Conservation (phyloP, 2,113 vertebrate genomes). For the Ceyx cyanopectus region DNA sequence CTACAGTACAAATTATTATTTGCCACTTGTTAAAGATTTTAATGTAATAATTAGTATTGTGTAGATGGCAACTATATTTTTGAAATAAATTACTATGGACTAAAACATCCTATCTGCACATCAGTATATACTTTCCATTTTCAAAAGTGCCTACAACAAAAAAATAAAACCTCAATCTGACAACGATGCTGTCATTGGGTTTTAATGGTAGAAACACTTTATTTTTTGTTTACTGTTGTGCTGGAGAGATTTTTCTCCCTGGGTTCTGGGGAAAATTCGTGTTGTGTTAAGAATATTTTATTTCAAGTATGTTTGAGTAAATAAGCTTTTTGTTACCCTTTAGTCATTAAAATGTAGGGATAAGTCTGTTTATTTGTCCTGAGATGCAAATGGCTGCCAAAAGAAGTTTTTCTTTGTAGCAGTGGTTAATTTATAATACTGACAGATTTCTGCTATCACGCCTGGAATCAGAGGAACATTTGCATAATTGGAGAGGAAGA, state of each 20-base stretch:
- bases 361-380: not conserved
- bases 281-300: not conserved
- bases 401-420: not conserved
- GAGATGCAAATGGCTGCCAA: not conserved
- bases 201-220: not conserved
- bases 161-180: not conserved
- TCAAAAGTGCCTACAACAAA: not conserved
- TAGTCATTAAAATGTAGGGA: slow-evolving; percentile 8
- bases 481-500: not conserved
- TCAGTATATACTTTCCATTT: not conserved
- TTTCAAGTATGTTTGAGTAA: slow-evolving; percentile 1
- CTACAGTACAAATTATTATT: not conserved
- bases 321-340: not conserved
- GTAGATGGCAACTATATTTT: slow-evolving; percentile 13
- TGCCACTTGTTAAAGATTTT: slow-evolving; percentile 44
- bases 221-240: not conserved
- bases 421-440: slow-evolving; percentile 20
- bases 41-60: slow-evolving; percentile 25
- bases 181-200: not conserved
- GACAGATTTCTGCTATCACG: not conserved
- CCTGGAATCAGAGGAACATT: not conserved
- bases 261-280: not conserved
- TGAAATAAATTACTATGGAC: not conserved
- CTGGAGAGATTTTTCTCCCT: not conserved
- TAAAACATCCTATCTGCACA: not conserved